A percentile compares a stretch with the other conserved stretches of the same genome.
Conservation (phyloP, 2,888 invertebrate species). For the Bellardia pandia region DNA sequence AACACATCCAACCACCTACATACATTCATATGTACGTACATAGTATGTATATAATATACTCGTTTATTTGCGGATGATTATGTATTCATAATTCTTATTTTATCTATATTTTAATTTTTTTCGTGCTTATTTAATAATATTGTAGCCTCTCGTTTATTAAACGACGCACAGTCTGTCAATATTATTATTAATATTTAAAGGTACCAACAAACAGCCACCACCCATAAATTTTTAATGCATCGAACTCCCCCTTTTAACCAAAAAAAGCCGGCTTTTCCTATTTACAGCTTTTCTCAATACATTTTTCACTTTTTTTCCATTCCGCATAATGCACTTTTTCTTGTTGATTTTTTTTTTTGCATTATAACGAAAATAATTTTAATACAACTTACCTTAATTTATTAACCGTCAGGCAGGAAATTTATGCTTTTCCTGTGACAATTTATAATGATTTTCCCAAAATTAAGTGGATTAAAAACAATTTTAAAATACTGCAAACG, state of each 20-base stretch:
- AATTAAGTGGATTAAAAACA: slow-evolving; percentile 11
- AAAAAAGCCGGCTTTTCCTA: slow-evolving; percentile 66
- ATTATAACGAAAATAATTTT: background rate
- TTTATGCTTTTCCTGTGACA: background rate
- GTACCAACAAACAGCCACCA: slow-evolving; percentile 63
- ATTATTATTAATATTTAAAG: slow-evolving; percentile 2
- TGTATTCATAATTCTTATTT: background rate
- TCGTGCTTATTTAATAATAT: slow-evolving; percentile 1
- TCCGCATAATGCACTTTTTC: slow-evolving; percentile 54
- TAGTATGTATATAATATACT: background rate
- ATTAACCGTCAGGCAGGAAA: background rate
- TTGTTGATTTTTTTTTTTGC: slow-evolving; percentile 35
- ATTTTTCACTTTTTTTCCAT: slow-evolving; percentile 44
- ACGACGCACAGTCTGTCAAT: background rate
- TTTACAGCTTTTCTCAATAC: slow-evolving; percentile 13
- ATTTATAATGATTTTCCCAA: background rate
- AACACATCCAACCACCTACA: background rate
- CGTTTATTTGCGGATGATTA: background rate
- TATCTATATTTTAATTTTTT: slow-evolving; percentile 4
- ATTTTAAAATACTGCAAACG: slow-evolving; percentile 49
- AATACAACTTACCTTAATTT: slow-evolving; percentile 50
- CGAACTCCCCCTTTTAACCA: slow-evolving; percentile 49
- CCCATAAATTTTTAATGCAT: slow-evolving; percentile 64
- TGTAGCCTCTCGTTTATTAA: background rate
- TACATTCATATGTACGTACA: slow-evolving; percentile 24